Evolutionary conservation across 2,888 invertebrate genomes (phyloP).

Genomic region (Cryptosula pallasiana): DNA sequence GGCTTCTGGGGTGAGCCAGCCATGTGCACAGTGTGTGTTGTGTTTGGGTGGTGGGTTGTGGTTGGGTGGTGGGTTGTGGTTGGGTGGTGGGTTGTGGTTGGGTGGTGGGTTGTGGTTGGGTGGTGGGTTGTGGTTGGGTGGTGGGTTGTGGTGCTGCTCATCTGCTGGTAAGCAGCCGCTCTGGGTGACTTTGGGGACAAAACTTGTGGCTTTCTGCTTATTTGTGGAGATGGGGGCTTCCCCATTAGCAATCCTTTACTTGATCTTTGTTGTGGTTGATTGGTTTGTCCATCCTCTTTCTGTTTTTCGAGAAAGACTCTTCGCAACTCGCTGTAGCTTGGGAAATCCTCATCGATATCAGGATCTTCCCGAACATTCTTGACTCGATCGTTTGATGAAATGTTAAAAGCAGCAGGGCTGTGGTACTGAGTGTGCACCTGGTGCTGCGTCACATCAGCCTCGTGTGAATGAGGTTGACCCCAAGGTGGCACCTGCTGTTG

Average conservation of each 20-base stretch:
- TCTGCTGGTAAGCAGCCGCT: too few relatives aligned
- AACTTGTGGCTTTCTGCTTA: neutral
- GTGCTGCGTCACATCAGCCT: too few relatives aligned
- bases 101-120: neutral
- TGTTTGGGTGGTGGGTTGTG: neutral
- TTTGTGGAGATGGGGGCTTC: neutral
- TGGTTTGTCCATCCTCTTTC: neutral
- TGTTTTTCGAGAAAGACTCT: neutral
- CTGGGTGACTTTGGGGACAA: too few relatives aligned
- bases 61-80: neutral
- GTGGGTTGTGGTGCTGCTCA: too few relatives aligned
- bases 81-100: neutral
- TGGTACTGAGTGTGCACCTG: neutral
- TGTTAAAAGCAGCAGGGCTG: neutral
- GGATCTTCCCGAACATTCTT: conserved; percentile 18
- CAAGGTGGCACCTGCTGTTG: neutral
- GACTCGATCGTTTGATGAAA: neutral
- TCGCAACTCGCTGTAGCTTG: neutral
- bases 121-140: too few relatives aligned
- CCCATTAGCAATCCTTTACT: neutral
- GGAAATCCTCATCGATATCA: conserved; percentile 18
- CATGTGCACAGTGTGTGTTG: neutral
- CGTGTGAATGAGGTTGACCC: too few relatives aligned
- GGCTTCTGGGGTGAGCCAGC: neutral
- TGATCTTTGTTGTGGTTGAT: neutral